Percentiles rank a stretch among this genome's conserved stretches.
Conservation (phyloP, 2,113 vertebrate genomes). For the Balaenoptera acutorostrata region DNA sequence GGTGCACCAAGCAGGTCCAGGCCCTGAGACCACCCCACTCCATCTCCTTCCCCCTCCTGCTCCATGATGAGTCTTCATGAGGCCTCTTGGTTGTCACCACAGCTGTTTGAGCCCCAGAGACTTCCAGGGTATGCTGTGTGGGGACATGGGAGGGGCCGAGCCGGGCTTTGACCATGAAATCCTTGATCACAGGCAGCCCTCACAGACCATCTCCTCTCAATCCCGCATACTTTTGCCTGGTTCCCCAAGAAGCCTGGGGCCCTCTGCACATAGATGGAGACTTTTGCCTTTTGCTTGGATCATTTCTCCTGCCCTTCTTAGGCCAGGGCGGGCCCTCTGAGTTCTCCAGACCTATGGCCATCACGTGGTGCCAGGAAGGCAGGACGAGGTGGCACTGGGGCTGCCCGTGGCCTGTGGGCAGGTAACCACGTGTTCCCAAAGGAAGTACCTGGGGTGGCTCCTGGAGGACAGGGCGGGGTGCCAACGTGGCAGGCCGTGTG, state of each 20-base stretch:
- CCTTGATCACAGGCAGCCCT: neutral
- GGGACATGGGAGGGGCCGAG: neutral
- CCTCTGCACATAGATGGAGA: neutral
- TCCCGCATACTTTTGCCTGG: neutral
- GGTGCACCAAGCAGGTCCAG: neutral
- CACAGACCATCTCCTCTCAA: neutral
- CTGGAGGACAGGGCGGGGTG: rapidly evolving
- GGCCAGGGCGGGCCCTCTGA: neutral
- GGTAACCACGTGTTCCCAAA: neutral
- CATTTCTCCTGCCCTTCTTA: neutral
- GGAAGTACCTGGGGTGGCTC: neutral
- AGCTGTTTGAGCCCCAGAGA: neutral
- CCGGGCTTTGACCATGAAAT: neutral
- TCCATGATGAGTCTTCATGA: neutral
- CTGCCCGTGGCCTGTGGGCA: neutral
- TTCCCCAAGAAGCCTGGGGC: neutral
- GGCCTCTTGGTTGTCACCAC: neutral
- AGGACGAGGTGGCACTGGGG: neutral
- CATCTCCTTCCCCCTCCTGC: neutral
- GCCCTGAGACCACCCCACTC: neutral
- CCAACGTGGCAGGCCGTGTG: rapidly evolving
- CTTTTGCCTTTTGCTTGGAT: neutral
- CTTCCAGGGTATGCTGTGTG: neutral
- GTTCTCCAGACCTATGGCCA: neutral
- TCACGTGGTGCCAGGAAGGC: neutral